Conservation (phyloP, 1,140 invertebrate species). For the Anastatus disparis region DNA sequence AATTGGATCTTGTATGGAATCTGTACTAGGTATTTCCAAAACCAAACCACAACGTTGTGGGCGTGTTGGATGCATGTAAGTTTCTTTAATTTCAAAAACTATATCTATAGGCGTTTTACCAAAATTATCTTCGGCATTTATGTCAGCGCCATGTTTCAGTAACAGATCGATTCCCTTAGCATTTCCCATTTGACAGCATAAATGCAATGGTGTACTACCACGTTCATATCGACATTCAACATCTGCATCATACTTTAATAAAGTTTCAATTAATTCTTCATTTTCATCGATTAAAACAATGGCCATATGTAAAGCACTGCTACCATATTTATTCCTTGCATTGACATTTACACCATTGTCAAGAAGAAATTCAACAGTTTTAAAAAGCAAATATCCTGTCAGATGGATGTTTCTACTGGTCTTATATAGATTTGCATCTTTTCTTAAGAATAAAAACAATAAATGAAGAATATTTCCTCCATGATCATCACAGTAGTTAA, state of each 20-base stretch:
- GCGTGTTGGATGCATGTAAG: too few species aligned
- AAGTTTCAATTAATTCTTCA: not conserved
- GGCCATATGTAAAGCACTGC: constrained; percentile 6
- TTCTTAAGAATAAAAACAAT: not conserved
- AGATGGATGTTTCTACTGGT: not conserved
- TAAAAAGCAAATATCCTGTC: not conserved
- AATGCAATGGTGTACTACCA: constrained; percentile 63
- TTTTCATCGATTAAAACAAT: not conserved
- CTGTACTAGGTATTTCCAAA: too few species aligned
- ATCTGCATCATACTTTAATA: constrained; percentile 23
- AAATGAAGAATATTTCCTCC: constrained; percentile 5
- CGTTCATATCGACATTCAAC: not conserved
- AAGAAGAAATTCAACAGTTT: constrained; percentile 7
- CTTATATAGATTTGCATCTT: not conserved
- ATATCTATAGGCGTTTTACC: constrained; percentile 12
- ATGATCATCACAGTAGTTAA: not conserved
- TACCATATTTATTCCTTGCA: not conserved
- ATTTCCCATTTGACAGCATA: constrained; percentile 61
- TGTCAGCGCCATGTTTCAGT: constrained; percentile 24
- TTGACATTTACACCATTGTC: constrained; percentile 19
- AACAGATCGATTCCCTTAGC: constrained; percentile 48
- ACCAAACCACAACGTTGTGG: too few species aligned
- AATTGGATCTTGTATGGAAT: not conserved
- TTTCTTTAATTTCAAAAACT: not conserved
- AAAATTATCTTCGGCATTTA: constrained; percentile 25